Conservation (phyloP, 2,113 vertebrate genomes). For the Calyptomena viridis region DNA sequence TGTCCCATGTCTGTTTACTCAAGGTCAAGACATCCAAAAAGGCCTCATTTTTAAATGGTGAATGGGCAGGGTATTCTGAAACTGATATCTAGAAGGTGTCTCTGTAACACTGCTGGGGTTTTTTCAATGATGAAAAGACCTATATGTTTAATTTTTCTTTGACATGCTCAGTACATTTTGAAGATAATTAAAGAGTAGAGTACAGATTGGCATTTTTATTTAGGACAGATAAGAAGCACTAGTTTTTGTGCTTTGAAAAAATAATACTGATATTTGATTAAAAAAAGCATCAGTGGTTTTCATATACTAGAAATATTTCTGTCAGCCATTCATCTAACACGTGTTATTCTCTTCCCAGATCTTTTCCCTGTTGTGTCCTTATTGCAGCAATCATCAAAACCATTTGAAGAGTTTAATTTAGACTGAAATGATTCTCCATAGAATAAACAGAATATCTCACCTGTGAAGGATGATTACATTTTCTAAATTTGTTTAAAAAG, state of each 20-base stretch:
- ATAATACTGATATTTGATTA: conserved; percentile 46
- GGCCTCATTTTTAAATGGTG: not conserved
- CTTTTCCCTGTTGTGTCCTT: conserved; percentile 68
- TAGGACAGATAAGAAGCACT: not conserved
- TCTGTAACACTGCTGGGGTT: not conserved
- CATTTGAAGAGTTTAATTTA: conserved; percentile 73
- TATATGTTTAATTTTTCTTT: not conserved
- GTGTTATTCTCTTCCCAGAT: conserved; percentile 58
- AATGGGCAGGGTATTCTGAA: not conserved
- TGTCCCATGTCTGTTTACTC: not conserved
- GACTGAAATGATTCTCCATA: conserved; percentile 68
- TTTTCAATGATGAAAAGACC: not conserved
- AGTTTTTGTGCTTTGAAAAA: conserved; percentile 2
- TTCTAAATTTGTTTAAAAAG: conserved; percentile 68
- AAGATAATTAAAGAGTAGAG: not conserved
- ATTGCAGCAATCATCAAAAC: conserved; percentile 67
- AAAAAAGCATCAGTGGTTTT: conserved; percentile 33
- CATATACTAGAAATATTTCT: conserved; percentile 64
- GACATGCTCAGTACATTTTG: not conserved
- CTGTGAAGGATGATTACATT: conserved; percentile 70
- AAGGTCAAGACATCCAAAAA: not conserved
- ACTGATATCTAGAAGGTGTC: not conserved
- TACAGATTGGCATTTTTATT: not conserved
- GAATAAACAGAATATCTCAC: conserved; percentile 74
- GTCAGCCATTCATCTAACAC: conserved; percentile 64